Evolutionary conservation across 2,797 vertebrate genomes (phyloP), one percentile per base, ranked within the genome.

Genomic region (Pyrocephalus nanus): DNA sequence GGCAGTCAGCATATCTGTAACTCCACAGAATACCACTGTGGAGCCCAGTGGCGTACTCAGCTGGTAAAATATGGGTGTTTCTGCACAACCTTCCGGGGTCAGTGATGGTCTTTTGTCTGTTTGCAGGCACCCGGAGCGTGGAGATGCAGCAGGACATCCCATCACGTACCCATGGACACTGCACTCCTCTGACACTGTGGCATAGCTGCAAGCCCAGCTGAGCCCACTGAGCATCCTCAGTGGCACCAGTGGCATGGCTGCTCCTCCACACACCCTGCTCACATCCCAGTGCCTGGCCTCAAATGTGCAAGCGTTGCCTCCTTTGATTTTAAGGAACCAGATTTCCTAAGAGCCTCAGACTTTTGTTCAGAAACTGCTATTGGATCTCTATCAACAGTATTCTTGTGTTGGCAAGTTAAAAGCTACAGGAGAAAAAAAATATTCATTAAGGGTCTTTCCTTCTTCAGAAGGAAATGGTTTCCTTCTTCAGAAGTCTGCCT

Each of bases 401-500:
- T 93, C 48, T 75, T 38, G 6, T 65, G n/a, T 25, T 85, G 61
- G 25, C 26, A 26, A 61, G 36, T 65, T 69, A 74, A 57, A 82
- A 54, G 27, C 61, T 45, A 29, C 43, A 40, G 0, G 6, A 15
- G 48, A 57, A 84, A 25, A 42, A 89, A 82, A 66, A 36, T 50
- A 87, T 58, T 86, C 19, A 45, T 42, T 9, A 69, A 58, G 71
- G 60, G 27, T 54, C 26, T 93, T 85, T 87, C 25, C 42, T 79
- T 53, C 27, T 53, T 53, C 51, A 53, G 27, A 53, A 45, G 22
- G 53, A 67, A 74, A 73, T 19, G 22, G 50, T 72, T 92, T 91
- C 65, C 60, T 89, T 79, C 50, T 78, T 93, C 82, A 88, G 58
- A 87, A 86, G 11, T 43, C 70, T 80, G 81, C 29, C 64, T 86